These are phyloP conservation scores for Ascaphus truei DNA, from an alignment of 2,113 vertebrate genomes.

Conservation along the genomic window DNA sequence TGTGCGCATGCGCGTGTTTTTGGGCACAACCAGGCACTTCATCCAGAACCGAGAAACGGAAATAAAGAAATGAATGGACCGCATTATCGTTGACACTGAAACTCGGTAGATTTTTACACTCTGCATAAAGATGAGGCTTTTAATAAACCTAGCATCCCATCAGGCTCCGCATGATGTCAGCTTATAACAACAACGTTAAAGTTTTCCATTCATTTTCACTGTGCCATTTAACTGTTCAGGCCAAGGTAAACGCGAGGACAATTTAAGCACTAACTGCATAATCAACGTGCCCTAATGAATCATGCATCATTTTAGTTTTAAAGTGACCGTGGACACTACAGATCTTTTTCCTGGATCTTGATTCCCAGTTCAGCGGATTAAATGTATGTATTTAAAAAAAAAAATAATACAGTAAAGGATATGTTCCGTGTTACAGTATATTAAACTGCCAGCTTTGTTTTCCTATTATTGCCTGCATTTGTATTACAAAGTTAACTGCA, in stretches of 20 bases:
- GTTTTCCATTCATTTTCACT: conserved; percentile 70
- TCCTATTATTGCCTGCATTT: conserved; percentile 11
- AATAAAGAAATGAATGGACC: conserved; percentile 43
- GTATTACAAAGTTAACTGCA: too few relatives aligned
- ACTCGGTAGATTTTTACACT: conserved; percentile 56
- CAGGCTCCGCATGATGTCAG: conserved; percentile 58
- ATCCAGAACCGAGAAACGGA: not conserved
- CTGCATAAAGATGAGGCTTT: conserved; percentile 56
- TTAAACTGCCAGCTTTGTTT: not conserved
- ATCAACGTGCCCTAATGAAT: conserved; percentile 52
- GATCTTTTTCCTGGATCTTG: conserved; percentile 13
- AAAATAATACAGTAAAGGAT: too few relatives aligned
- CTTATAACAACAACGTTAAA: conserved; percentile 71
- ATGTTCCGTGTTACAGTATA: too few relatives aligned
- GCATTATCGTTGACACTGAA: conserved; percentile 43
- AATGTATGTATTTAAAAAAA: not conserved
- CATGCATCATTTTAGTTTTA: conserved; percentile 51
- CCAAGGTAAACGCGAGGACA: conserved; percentile 64
- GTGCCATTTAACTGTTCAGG: conserved; percentile 57
- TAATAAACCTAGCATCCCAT: conserved; percentile 67
- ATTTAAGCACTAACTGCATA: conserved; percentile 55
- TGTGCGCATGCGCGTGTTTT: too few relatives aligned
- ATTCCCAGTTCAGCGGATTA: not conserved
- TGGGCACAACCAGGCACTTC: not conserved
- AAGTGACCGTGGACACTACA: conserved; percentile 50